Evolutionary conservation across 1,140 invertebrate genomes (phyloP), one percentile per base, ranked within the genome.

Genomic region (Drosophila pseudoobscura): DNA sequence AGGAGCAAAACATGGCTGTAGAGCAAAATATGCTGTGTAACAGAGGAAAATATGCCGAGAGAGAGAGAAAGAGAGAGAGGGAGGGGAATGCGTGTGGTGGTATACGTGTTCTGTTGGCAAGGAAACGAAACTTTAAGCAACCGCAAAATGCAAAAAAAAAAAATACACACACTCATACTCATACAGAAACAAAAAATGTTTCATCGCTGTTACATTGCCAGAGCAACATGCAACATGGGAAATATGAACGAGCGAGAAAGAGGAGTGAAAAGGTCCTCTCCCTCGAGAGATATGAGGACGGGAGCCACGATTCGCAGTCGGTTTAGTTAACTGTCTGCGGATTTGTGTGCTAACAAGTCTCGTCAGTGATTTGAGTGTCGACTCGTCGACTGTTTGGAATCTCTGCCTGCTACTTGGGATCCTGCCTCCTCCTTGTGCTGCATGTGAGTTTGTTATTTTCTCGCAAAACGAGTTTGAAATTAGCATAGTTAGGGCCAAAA

Each of bases 401-500:
- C 11, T 39, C 35, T 39, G 35, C 35, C 31, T 35, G 9, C 31
- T 9, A 8, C 31, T 35, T 2, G 2, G 9, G 31, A 3, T 35
- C 11, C 20, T 52, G 15, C 7, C 35, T 22, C 35, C 45, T 20
- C 6, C 31, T 31, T 11, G 4, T 39, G 55, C 52, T 75, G 47
- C 53, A 65, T 84, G 51, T 24, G 73, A 77, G 80, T 84, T 84
- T 65, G 77, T 84, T 84, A 87, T 84, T 74, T 76, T 45, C 52
- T 39, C 17, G 47, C 54, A 57, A 76, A 87, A 80, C 64, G 71
- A 78, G 75, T 75, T 88, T 66, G 64, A 85, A 85, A 85, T 85
- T 85, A 85, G 82, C 82, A 82, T 85, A 85, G 82, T 85, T 85
- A 87, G 72, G 66, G 63, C 58, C 55, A 52, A 80, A 63, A 62